Evolutionary conservation across 1,140 invertebrate genomes (phyloP).

Genomic region (Asobara japonica): DNA sequence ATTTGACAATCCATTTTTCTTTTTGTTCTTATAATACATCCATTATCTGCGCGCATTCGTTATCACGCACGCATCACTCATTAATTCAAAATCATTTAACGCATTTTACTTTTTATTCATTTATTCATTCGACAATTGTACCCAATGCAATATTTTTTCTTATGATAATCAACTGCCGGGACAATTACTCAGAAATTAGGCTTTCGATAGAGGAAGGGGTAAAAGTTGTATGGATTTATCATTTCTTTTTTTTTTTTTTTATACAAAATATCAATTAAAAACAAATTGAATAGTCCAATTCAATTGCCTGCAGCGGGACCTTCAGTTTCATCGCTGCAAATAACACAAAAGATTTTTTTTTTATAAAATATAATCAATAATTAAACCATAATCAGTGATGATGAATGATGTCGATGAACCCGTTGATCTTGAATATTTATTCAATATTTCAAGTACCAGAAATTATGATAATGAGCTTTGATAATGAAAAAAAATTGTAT

Average conservation of each 20-base stretch:
- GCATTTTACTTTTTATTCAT: neutral
- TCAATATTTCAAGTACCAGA: neutral
- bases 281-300: neutral
- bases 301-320: neutral
- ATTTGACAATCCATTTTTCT: neutral
- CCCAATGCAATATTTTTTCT: neutral
- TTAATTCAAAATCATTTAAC: neutral
- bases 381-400: neutral
- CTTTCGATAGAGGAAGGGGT: neutral
- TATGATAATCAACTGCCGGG: neutral
- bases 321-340: neutral
- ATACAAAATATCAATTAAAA: neutral
- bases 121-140: neutral
- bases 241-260: neutral
- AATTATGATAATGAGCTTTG: neutral
- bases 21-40: neutral
- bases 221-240: neutral
- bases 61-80: conserved; percentile 1
- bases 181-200: neutral
- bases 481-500: neutral
- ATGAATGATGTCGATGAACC: neutral
- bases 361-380: neutral
- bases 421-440: neutral
- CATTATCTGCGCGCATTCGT: neutral
- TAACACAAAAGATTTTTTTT: neutral